phyloP scores from a whole-genome alignment of 2,888 invertebrate species.

The Biston stratarius region DNA sequence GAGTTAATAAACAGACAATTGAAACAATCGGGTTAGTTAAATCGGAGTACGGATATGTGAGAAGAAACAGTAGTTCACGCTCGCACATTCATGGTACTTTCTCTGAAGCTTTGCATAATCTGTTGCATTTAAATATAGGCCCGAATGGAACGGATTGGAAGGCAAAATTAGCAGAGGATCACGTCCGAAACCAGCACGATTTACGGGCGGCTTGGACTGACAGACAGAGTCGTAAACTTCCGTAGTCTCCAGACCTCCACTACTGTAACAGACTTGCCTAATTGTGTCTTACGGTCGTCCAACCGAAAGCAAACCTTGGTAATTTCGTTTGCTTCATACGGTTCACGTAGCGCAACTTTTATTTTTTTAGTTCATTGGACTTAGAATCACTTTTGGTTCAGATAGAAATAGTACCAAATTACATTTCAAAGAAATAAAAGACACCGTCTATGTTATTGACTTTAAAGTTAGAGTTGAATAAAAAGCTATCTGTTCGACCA shows the following conservation, averaged over 20 bases:
- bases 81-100: constrained; percentile 20
- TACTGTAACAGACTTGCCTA: constrained; percentile 45
- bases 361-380: constrained; percentile 22
- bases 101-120: constrained; percentile 31
- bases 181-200: constrained; percentile 54
- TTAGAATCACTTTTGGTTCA: constrained; percentile 12
- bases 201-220: constrained; percentile 57
- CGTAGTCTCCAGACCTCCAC: constrained; percentile 46
- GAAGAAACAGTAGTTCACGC: constrained; percentile 6
- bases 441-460: constrained; percentile 21
- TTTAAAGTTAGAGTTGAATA: constrained; percentile 28
- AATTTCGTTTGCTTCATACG: constrained; percentile 21
- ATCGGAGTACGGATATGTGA: constrained; percentile 31
- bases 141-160: constrained; percentile 1
- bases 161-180: constrained; percentile 45
- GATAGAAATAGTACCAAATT: constrained; percentile 11
- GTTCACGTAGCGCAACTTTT: constrained; percentile 17
- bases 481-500: constrained; percentile 35
- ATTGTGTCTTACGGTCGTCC: constrained; percentile 28
- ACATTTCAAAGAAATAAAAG: constrained; percentile 18
- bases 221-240: constrained; percentile 57
- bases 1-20: constrained; percentile 37
- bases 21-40: constrained; percentile 36
- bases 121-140: constrained; percentile 20
- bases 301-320: constrained; percentile 29